These are phyloP conservation scores for Aphidius ervi DNA, from an alignment of 1,140 invertebrate genomes.

Conservation along the genomic window DNA sequence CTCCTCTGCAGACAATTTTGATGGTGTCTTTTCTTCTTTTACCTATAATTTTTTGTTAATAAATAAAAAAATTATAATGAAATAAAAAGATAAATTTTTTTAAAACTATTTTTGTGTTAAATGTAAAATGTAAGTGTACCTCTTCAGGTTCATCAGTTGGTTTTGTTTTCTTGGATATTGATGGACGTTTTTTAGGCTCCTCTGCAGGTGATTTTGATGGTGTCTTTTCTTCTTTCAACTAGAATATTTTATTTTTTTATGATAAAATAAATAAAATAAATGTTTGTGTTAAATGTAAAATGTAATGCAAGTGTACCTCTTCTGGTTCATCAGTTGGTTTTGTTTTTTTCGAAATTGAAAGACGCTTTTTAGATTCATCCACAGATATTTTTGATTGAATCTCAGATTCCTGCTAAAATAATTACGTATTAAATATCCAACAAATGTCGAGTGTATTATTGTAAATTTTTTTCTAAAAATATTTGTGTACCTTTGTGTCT, in stretches of 20 bases:
- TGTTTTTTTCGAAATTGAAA: constrained; percentile 25
- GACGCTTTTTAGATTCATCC: constrained; percentile 14
- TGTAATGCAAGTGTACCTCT: constrained; percentile 1
- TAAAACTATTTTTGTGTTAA: too few relatives aligned
- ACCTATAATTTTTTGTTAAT: too few relatives aligned
- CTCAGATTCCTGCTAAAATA: too few relatives aligned
- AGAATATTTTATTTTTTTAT: neutral
- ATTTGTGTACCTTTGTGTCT: neutral
- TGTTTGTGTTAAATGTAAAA: neutral
- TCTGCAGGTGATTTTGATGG: constrained; percentile 16
- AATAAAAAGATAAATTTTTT: too few relatives aligned
- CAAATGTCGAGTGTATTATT: neutral
- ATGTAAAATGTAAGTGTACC: neutral
- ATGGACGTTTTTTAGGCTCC: constrained; percentile 19
- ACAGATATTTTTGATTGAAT: neutral
- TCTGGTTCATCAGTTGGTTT: constrained; percentile 29
- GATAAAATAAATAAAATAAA: too few relatives aligned
- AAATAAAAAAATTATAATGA: too few relatives aligned
- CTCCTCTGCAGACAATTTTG: neutral
- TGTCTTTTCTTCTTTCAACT: too few relatives aligned
- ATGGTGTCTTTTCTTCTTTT: constrained; percentile 4
- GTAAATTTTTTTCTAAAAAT: neutral
- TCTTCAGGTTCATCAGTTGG: neutral
- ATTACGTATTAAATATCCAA: neutral
- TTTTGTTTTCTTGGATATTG: constrained; percentile 4